Percentiles rank a stretch among this genome's conserved stretches.
phyloP scores from a whole-genome alignment of 2,888 invertebrate genomes.

The Caenorhabditis drosophilae region DNA sequence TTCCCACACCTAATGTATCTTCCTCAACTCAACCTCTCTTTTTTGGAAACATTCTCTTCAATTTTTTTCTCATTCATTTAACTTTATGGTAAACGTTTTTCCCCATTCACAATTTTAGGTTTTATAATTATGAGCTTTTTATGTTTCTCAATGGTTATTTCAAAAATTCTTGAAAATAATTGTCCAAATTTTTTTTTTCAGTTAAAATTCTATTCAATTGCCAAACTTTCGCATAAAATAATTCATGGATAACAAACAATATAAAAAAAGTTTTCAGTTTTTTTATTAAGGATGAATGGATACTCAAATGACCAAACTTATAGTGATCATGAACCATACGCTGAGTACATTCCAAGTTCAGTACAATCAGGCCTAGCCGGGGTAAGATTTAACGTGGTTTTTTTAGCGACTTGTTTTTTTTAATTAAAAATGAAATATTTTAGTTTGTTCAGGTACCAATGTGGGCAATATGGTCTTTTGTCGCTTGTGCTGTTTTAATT shows the following conservation, averaged over 20 bases:
- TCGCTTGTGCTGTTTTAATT: conserved; percentile 53
- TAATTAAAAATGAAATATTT: background rate
- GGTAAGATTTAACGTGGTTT: conserved; percentile 5
- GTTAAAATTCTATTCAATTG: too few relatives aligned
- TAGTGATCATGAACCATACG: conserved; percentile 10
- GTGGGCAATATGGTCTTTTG: conserved; percentile 65
- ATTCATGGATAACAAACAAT: too few relatives aligned
- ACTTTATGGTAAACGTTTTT: background rate
- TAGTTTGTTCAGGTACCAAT: conserved; percentile 51
- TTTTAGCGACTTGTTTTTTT: background rate
- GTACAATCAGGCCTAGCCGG: conserved; percentile 28
- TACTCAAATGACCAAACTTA: conserved; percentile 13
- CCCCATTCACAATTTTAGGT: background rate
- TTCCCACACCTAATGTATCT: too few relatives aligned
- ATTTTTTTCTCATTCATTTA: background rate
- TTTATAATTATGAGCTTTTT: too few relatives aligned
- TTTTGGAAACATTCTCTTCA: background rate
- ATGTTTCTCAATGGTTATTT: too few relatives aligned
- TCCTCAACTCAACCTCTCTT: background rate
- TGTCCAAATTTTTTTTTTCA: too few relatives aligned
- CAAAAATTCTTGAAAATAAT: too few relatives aligned
- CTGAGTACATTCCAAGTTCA: conserved; percentile 12
- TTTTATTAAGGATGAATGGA: conserved; percentile 5
- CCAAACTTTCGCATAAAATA: too few relatives aligned
- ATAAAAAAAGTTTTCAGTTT: too few relatives aligned